Percentiles rank a stretch among this genome's conserved stretches.
Conservation (phyloP, 2,113 vertebrate genomes). For the Daboia siamensis region DNA sequence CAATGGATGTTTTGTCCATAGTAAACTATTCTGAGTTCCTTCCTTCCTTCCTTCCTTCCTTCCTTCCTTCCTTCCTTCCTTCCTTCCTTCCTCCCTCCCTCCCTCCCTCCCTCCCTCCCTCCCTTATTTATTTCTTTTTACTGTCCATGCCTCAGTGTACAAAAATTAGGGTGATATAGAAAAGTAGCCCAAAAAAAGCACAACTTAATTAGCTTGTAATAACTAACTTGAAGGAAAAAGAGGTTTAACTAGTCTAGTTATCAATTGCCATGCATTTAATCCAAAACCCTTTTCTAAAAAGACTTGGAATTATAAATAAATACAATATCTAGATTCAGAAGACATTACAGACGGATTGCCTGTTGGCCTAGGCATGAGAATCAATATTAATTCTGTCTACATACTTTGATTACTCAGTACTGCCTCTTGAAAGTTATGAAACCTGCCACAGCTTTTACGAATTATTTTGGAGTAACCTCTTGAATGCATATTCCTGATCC, state of each 20-base stretch:
- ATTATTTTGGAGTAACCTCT: background rate
- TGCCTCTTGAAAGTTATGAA: background rate
- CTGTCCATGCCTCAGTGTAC: background rate
- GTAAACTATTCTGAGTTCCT: background rate
- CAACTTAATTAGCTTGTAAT: background rate
- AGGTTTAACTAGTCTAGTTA: background rate
- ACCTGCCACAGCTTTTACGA: background rate
- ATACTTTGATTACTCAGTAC: background rate
- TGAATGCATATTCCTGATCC: background rate
- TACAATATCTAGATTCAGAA: conserved; percentile 39
- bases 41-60: no score
- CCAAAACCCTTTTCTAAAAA: background rate
- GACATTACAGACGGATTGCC: background rate
- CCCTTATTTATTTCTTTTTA: no score
- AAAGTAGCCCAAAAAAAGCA: background rate
- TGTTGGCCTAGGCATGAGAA: background rate
- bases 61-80: no score
- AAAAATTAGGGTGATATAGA: background rate
- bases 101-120: no score
- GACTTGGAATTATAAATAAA: conserved; percentile 10
- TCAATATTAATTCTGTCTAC: background rate
- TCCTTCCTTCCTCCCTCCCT: no score
- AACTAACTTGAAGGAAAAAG: background rate
- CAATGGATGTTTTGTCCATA: background rate
- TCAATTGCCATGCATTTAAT: background rate